A percentile compares a stretch with the other conserved stretches of the same genome.
phyloP scores from a whole-genome alignment of 2,888 invertebrate genomes.

The Himalopsyche kuldschensis region DNA sequence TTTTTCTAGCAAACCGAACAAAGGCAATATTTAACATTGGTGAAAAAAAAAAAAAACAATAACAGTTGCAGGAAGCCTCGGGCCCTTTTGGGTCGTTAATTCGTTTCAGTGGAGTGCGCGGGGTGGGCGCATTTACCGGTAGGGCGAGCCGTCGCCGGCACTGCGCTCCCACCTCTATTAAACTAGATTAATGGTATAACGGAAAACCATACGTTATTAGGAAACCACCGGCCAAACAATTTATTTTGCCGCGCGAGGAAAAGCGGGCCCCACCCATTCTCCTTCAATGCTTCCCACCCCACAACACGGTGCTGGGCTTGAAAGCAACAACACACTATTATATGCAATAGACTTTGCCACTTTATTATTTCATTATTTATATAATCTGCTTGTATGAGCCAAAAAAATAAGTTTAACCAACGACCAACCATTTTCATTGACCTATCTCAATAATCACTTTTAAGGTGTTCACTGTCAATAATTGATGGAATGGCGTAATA shows the following conservation, averaged over 20 bases:
- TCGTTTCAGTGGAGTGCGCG: neutral
- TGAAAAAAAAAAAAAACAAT: neutral
- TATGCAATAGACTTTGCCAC: neutral
- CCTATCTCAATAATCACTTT: too few species aligned
- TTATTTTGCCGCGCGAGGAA: slow-evolving; percentile 36
- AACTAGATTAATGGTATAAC: slow-evolving; percentile 40
- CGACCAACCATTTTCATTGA: too few species aligned
- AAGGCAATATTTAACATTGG: neutral
- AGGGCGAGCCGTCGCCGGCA: slow-evolving; percentile 38
- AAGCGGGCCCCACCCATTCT: neutral
- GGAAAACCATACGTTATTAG: slow-evolving; percentile 40
- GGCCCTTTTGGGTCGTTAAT: neutral
- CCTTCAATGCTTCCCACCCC: neutral
- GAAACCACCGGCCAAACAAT: slow-evolving; percentile 39
- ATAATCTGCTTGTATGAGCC: too few species aligned
- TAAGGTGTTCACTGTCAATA: too few species aligned
- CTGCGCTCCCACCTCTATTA: slow-evolving; percentile 38
- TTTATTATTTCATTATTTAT: neutral
- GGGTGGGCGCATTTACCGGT: slow-evolving; percentile 35
- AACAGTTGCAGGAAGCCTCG: neutral
- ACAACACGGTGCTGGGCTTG: neutral
- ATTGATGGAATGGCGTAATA: too few species aligned
- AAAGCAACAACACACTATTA: neutral
- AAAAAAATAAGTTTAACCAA: too few species aligned
- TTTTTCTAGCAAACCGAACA: neutral